These are phyloP conservation scores for Oophaga sylvatica DNA, from an alignment of 2,797 vertebrate genomes.

Conservation along the genomic window DNA sequence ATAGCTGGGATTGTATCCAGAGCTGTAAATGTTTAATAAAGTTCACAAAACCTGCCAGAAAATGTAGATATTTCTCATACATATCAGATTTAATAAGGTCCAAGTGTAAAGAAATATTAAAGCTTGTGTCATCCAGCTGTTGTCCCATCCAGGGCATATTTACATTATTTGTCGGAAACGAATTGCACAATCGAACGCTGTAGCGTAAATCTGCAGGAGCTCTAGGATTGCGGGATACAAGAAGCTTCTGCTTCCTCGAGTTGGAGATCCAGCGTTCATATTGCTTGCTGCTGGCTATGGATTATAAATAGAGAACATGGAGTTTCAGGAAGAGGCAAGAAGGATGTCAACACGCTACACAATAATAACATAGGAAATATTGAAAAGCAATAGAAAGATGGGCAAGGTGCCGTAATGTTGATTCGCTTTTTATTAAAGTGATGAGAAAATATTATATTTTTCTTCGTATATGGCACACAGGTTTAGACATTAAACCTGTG, in stretches of 20 bases:
- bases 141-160: conserved; percentile 23
- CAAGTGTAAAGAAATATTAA: conserved; percentile 42
- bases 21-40: conserved; percentile 42
- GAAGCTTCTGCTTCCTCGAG: conserved; percentile 24
- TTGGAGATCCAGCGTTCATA: conserved; percentile 15
- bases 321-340: conserved; percentile 26
- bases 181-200: conserved; percentile 47
- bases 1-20: conserved; percentile 20
- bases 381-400: conserved; percentile 25
- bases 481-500: not conserved
- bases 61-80: conserved; percentile 21
- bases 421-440: conserved; percentile 11
- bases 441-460: conserved; percentile 17
- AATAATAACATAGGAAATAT: conserved; percentile 30
- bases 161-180: conserved; percentile 35
- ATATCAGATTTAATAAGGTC: conserved; percentile 46
- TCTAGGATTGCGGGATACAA: conserved; percentile 10
- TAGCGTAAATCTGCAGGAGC: conserved; percentile 40
- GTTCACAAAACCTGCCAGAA: conserved; percentile 42
- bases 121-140: conserved; percentile 19
- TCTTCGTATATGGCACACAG: not conserved
- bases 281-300: conserved; percentile 56
- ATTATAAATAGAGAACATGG: conserved; percentile 46
- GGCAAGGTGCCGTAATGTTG: conserved; percentile 3
- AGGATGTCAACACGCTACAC: conserved; percentile 16